Percentiles rank a stretch among this genome's conserved stretches.
Conservation (phyloP, 2,888 invertebrate genomes). For the Drosophila subsilvestris region DNA sequence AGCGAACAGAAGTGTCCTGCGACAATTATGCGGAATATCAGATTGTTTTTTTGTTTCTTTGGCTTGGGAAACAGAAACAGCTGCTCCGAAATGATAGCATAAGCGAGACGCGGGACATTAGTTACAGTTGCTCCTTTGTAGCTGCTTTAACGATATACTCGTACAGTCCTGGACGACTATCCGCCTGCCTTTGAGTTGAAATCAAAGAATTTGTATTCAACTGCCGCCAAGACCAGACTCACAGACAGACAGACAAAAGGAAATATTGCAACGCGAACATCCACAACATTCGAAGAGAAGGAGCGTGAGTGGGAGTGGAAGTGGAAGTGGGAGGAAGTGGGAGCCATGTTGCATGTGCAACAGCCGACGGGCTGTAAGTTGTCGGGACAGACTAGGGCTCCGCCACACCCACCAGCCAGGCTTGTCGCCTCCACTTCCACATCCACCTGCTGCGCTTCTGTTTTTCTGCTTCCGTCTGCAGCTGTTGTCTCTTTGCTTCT, state of each 20-base stretch:
- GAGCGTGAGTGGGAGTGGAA: no score
- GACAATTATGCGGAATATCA: constrained; percentile 41
- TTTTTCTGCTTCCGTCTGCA: constrained; percentile 23
- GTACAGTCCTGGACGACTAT: background rate
- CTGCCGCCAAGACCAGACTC: background rate
- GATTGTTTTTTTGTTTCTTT: background rate
- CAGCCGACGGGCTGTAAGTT: constrained; percentile 25
- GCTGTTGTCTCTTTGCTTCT: constrained; percentile 34
- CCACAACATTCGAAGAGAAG: constrained; percentile 11
- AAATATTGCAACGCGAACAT: constrained; percentile 27
- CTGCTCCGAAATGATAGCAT: constrained; percentile 15
- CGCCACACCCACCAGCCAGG: no score
- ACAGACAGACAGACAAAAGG: constrained; percentile 21
- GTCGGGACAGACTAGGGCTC: constrained; percentile 1
- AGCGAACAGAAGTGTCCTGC: constrained; percentile 17
- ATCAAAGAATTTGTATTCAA: constrained; percentile 9
- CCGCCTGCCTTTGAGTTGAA: background rate
- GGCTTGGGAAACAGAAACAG: background rate
- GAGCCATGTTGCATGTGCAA: constrained; percentile 19
- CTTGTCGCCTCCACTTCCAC: background rate
- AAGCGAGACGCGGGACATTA: background rate
- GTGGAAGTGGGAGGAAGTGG: background rate
- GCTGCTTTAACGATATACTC: background rate
- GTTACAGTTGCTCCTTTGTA: background rate
- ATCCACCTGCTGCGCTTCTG: constrained; percentile 2